A percentile compares a stretch with the other conserved stretches of the same genome.
Evolutionary conservation across 1,140 invertebrate species (phyloP).

Genomic region (Melipona quadrifasciata): DNA sequence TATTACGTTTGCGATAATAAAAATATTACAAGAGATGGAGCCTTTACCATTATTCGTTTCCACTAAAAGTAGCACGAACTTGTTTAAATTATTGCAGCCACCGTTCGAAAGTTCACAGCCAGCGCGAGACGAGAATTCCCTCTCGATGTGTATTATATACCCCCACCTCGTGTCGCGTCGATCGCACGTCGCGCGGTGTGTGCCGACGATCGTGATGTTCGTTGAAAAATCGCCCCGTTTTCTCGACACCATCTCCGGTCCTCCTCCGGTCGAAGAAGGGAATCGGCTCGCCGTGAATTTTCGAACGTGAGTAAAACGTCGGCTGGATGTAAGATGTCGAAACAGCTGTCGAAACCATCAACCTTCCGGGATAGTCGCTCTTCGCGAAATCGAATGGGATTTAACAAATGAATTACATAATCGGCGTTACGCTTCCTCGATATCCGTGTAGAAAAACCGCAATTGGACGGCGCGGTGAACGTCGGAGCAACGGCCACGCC

Average conservation of each 20-base stretch:
- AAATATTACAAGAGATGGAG: conserved; percentile 82
- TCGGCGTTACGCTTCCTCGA: conserved; percentile 54
- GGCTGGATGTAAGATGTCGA: conserved; percentile 66
- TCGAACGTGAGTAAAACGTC: conserved; percentile 61
- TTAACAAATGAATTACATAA: conserved; percentile 52
- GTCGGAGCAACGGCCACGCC: conserved; percentile 5
- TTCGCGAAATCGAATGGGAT: conserved; percentile 58
- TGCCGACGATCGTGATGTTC: neutral
- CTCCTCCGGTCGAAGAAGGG: too few relatives aligned
- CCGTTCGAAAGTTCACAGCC: conserved; percentile 46
- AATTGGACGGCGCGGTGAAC: conserved; percentile 3
- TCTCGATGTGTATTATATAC: too few relatives aligned
- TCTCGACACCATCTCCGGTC: too few relatives aligned
- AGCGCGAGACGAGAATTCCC: too few relatives aligned
- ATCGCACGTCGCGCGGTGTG: too few relatives aligned
- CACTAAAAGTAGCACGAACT: conserved; percentile 64
- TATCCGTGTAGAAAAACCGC: conserved; percentile 48
- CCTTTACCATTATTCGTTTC: conserved; percentile 73
- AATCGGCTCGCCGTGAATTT: conserved; percentile 44
- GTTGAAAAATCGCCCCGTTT: neutral
- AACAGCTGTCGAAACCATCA: conserved; percentile 71
- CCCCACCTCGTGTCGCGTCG: too few relatives aligned
- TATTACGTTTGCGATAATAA: conserved; percentile 80
- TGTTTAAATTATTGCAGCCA: conserved; percentile 48
- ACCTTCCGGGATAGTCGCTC: conserved; percentile 56